These are phyloP conservation scores for Cydia fagiglandana DNA, from an alignment of 1,140 invertebrate genomes.

Conservation along the genomic window DNA sequence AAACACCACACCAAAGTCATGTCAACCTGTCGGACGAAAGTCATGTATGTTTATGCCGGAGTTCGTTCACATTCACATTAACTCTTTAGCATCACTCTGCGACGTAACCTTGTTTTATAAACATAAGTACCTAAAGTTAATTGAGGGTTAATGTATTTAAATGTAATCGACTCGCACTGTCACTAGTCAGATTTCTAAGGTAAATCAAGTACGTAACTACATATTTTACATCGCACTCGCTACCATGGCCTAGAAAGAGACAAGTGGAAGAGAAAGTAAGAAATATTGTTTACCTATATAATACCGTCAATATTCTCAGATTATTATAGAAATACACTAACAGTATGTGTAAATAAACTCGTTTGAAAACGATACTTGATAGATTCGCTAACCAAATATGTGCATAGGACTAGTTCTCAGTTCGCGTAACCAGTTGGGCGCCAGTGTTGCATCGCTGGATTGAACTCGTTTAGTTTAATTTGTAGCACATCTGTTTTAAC, in stretches of 20 bases:
- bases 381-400: constrained; percentile 3
- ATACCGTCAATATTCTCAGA: not conserved
- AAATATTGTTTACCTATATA: constrained; percentile 23
- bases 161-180: not conserved
- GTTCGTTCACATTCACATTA: constrained; percentile 30
- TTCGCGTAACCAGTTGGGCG: constrained; percentile 9
- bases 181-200: constrained; percentile 9
- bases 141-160: constrained; percentile 22
- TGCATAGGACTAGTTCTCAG: not conserved
- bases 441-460: constrained; percentile 11
- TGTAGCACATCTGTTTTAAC: constrained; percentile 14
- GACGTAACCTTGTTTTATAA: constrained; percentile 24
- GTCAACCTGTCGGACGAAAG: constrained; percentile 20
- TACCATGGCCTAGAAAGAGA: constrained; percentile 14
- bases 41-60: not conserved
- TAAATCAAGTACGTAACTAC: constrained; percentile 23
- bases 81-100: constrained; percentile 1
- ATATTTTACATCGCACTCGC: constrained; percentile 11
- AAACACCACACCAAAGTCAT: constrained; percentile 26
- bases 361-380: constrained; percentile 17
- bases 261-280: constrained; percentile 30
- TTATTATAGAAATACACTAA: constrained; percentile 10
- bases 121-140: constrained; percentile 8
- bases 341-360: constrained; percentile 14
- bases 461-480: constrained; percentile 16